phyloP scores from a whole-genome alignment of 2,888 invertebrate species.

The Himalopsyche anomala region DNA sequence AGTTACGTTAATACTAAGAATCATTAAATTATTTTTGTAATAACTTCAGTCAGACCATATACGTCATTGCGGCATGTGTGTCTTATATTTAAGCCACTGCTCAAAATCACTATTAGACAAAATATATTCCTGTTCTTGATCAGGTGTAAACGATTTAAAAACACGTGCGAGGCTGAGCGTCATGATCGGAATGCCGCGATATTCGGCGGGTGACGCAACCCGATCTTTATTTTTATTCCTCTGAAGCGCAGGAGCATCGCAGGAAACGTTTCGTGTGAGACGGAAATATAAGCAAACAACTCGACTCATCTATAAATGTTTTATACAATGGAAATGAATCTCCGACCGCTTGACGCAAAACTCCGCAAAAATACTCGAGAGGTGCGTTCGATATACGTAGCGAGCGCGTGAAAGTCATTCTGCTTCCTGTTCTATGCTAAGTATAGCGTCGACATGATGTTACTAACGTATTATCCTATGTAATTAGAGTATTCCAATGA shows the following conservation, averaged over 20 bases:
- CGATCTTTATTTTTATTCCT: not conserved
- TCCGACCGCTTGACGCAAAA: slow-evolving; percentile 12
- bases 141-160: not conserved
- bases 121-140: not conserved
- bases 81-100: no score
- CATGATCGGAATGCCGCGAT: slow-evolving; percentile 34
- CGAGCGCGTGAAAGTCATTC: not conserved
- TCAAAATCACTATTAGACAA: no score
- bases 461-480: no score
- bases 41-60: no score
- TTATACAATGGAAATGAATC: slow-evolving; percentile 36
- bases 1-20: no score
- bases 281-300: slow-evolving; percentile 25
- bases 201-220: not conserved
- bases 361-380: not conserved
- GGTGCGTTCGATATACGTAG: not conserved
- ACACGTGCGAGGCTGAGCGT: slow-evolving; percentile 3
- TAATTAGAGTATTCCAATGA: no score
- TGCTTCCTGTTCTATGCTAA: not conserved
- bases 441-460: not conserved
- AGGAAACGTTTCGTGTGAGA: slow-evolving; percentile 14
- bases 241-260: slow-evolving; percentile 27
- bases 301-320: slow-evolving; percentile 7
- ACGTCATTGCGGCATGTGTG: no score
- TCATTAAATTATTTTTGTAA: no score